Conservation (phyloP, 2,888 invertebrate genomes). For the Allolobophora icterica region DNA sequence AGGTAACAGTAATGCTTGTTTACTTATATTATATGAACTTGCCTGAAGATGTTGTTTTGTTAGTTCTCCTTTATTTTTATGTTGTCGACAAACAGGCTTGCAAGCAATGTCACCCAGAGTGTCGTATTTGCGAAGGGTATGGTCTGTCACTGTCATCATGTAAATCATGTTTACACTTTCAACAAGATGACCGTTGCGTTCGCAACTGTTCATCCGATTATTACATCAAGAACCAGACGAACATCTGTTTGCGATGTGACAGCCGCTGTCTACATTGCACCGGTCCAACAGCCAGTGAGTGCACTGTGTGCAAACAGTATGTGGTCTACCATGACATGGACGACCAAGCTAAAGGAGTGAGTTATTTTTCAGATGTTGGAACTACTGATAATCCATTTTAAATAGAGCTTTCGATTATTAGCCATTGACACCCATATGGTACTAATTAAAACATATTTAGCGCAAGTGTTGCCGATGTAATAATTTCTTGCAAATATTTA, state of each 20-base stretch:
- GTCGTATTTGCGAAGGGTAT: background rate
- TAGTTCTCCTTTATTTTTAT: background rate
- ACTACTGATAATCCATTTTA: too few relatives aligned
- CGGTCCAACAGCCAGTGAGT: slow-evolving; percentile 56
- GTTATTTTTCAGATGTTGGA: background rate
- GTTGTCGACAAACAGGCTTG: slow-evolving; percentile 11
- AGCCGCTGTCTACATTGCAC: slow-evolving; percentile 78
- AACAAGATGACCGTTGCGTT: slow-evolving; percentile 18
- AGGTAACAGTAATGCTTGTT: too few relatives aligned
- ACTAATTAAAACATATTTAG: too few relatives aligned
- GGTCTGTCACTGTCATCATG: slow-evolving; percentile 18
- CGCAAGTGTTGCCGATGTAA: too few relatives aligned
- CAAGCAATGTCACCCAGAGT: slow-evolving; percentile 21
- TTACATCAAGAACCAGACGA: slow-evolving; percentile 62
- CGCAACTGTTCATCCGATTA: background rate
- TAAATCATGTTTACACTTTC: background rate
- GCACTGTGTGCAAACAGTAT: slow-evolving; percentile 52
- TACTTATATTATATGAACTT: too few relatives aligned
- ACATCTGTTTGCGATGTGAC: slow-evolving; percentile 79
- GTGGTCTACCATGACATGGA: slow-evolving; percentile 53
- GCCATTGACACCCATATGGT: too few relatives aligned
- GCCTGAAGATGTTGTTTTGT: background rate
- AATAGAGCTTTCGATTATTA: too few relatives aligned
- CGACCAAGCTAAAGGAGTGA: background rate
- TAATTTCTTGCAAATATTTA: too few relatives aligned